Evolutionary conservation across 2,797 vertebrate species (phyloP), one percentile per base, ranked within the genome.

Genomic region (Argya squamiceps): DNA sequence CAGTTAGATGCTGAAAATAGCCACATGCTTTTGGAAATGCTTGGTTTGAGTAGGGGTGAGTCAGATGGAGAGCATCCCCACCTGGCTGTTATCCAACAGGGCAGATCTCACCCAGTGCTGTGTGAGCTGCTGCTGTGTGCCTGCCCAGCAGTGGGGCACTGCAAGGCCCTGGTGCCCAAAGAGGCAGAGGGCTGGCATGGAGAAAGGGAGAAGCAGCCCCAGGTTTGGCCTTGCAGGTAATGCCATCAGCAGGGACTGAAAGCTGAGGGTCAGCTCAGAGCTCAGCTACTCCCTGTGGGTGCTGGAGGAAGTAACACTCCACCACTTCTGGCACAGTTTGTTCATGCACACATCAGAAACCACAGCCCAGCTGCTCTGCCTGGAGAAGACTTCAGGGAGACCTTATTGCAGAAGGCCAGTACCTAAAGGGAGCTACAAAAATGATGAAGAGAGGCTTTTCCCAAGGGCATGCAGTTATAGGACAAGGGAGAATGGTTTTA

Each of bases 211-310:
- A 37, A 62, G 32, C 5, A 68, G 37, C 23, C 13, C 21, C 36
- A 34, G 17, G 12, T 37, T 3, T 6, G 0, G 26, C 32, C 26
- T 47, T 59, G 26, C 36, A 70, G 20, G 27, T 9, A 19, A 6
- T 23, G 30, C 43, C 13, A 0, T 30, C 60, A 52, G 6, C 36
- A 19, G 26, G 37, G 5, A 17, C 12, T 37, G 30, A 43, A 41
- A 7, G 7, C 23, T 22, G 8, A 44, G 32, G 34, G 23, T n/a
- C 22, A 9, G 18, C 63, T 85, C 79, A 53, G 49, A 76, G 58
- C 52, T 70, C 4, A 0, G 15, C 8, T 9, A 9, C 22, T 43
- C 18, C 0, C 22, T 32, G 30, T 4, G 27, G 4, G 15, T 73
- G 24, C 6, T 23, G 47, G n/a, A 82, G 53, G 21, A 73, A 4